Base-by-base conservation (phyloP, 64 coral and sea anemone species). In the Acropora yongei region DNA sequence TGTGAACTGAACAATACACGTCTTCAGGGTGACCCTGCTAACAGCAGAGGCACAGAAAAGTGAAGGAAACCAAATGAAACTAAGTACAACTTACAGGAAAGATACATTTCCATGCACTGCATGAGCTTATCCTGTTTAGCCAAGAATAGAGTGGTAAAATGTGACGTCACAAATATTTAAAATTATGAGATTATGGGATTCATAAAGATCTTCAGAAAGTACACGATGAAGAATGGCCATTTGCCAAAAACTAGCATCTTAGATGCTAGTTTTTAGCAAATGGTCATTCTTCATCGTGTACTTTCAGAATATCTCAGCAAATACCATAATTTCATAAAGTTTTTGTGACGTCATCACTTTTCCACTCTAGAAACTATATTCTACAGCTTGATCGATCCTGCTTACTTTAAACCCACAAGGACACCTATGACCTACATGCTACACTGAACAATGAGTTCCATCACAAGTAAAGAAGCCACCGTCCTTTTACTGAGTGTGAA, bases 361-460 rank as follows among this genome's bases (percentile, higher is more conserved):
- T 6, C 0, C 50, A 53, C 50, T 53, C 9, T 53, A 53, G 30
- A 55, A 55, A 55, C 51, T 1, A 55, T 55, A 55, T 55, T 55
- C 51, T 2, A 55, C 51, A 55, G 51, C 71, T 30, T 74, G 71
- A 74, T 74, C 41, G 71, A 74, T 41, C 71, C 71, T 74, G 71
- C 17, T 42, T 74, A 74, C 19, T 74, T 74, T 74, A 3, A 74
- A 74, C 71, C 71, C 3, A 5, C 71, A 74, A 74, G 71, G n/a
- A 74, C 71, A 40, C 41, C 71, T 30, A 74, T 74, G 71, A 74
- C 71, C 0, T 74, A 74, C 71, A 74, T 74, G 1, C 20, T 74
- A 74, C 71, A 74, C 71, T 74, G 71, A 74, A 74, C 71, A 74
- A 74, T 74, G 40, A 74, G 71, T 74, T 40, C 8, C 71, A 74